Base-by-base conservation (phyloP, 2,888 invertebrate genomes). In the Pristionchus entomophagus region DNA sequence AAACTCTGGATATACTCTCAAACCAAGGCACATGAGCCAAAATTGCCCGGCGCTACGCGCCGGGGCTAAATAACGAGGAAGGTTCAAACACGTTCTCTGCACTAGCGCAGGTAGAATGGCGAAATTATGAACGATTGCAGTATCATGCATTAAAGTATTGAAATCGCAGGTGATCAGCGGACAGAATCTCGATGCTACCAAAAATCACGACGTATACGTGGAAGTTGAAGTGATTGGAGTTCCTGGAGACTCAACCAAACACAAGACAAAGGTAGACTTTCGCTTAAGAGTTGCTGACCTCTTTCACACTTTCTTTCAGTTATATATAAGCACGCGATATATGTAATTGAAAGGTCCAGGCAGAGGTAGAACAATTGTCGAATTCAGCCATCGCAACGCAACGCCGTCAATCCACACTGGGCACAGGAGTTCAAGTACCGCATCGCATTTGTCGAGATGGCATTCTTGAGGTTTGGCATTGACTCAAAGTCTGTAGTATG, bases 361-460 rank as follows among this genome's bases (percentile, higher is more conserved):
- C n/a, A n/a, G n/a, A n/a, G n/a, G n/a, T n/a, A n/a, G n/a, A n/a
- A n/a, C n/a, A n/a, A n/a, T n/a, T n/a, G n/a, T n/a, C n/a, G n/a
- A n/a, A 51, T 84, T 32, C 96, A 96, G 94, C 95, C 96, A 0
- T 96, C 97, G 0, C 96, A 96, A 88, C 95, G 96, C 90, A 98
- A 98, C 93, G 96, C 97, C 0, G 94, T 97, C 59, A 98, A 98
- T 94, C 97, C 98, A 0, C 96, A 97, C 65, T 98, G 97, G 97
- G 97, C 97, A 93, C 97, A 95, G 90, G 94, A 94, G 0, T 85
- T 88, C 8, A 87, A 86, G 35, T 80, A 89, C 35, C 84, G 92
- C 53, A 91, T 93, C 1, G 89, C 90, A 95, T 97, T 97, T 94
- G 96, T 96, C 49, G 97, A 98, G 92, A 94, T 98, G 87, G 97